phyloP scores from a whole-genome alignment of 92 coral and sea anemone genomes.

The Zoanthus solanderi region DNA sequence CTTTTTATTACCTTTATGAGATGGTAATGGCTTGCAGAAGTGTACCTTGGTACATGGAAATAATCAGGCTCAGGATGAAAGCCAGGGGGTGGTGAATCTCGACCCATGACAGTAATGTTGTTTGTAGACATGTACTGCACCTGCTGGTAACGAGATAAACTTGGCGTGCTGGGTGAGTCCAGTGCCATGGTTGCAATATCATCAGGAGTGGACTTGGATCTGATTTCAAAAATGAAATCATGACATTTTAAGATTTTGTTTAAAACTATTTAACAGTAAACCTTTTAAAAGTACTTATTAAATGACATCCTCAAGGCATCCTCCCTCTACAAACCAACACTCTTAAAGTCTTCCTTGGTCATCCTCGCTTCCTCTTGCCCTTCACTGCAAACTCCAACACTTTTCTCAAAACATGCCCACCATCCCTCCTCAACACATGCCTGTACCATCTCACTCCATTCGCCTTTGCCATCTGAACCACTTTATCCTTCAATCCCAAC shows the following conservation, averaged over 20 bases:
- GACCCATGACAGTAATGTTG: constrained; percentile 81
- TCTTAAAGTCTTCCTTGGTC: no score
- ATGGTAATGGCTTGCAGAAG: constrained; percentile 47
- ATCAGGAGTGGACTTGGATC: constrained; percentile 92
- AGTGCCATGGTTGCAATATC: constrained; percentile 92
- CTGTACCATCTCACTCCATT: no score
- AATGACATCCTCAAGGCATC: background rate
- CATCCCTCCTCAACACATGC: no score
- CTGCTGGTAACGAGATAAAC: constrained; percentile 85
- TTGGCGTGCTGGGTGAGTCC: constrained; percentile 94
- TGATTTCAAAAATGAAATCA: background rate
- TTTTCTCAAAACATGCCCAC: no score
- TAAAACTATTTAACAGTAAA: background rate
- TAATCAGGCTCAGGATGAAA: constrained; percentile 88
- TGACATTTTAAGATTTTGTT: background rate
- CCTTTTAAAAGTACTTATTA: no score
- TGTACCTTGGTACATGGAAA: constrained; percentile 63
- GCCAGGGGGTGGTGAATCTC: constrained; percentile 98
- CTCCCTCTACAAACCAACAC: no score
- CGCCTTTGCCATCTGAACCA: no score
- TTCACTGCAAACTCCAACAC: no score
- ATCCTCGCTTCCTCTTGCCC: no score
- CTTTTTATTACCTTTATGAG: constrained; percentile 27
- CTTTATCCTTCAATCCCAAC: no score
- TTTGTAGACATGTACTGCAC: constrained; percentile 93